Evolutionary conservation across 2,113 vertebrate genomes (phyloP).

Genomic region (Amblyopsis rosae): DNA sequence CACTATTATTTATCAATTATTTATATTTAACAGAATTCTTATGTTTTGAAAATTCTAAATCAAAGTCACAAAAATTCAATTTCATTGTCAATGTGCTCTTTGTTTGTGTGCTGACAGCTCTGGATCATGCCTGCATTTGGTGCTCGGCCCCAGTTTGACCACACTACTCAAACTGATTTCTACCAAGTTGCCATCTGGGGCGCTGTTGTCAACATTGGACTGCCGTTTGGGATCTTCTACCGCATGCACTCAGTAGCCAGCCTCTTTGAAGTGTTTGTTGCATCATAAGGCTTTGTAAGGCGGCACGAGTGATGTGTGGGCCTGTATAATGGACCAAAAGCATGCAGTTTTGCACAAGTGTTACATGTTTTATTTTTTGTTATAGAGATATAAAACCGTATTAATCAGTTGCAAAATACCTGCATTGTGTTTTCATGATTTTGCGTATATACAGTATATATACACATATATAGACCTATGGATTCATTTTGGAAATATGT

Average conservation of each 20-base stretch:
- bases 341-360: slow-evolving; percentile 29
- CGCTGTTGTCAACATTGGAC: slow-evolving; percentile 87
- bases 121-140: slow-evolving; percentile 97
- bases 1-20: background rate
- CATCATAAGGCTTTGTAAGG: slow-evolving; percentile 81
- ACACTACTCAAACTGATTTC: slow-evolving; percentile 80
- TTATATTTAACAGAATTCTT: background rate
- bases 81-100: slow-evolving; percentile 6
- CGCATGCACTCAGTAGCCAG: slow-evolving; percentile 96
- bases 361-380: slow-evolving; percentile 21
- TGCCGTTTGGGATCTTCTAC: slow-evolving; percentile 97
- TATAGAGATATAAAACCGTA: background rate
- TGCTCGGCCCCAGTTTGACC: slow-evolving; percentile 92
- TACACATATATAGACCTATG: background rate
- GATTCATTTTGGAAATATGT: background rate
- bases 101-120: slow-evolving; percentile 74
- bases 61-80: background rate
- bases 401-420: background rate
- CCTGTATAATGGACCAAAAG: slow-evolving; percentile 3
- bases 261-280: slow-evolving; percentile 89
- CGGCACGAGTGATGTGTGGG: background rate
- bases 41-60: background rate
- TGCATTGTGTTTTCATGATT: background rate
- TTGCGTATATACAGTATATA: background rate
- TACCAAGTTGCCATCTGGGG: slow-evolving; percentile 85